Base-by-base conservation (phyloP, 2,797 vertebrate genomes). In the Lutjanus argentimaculatus region DNA sequence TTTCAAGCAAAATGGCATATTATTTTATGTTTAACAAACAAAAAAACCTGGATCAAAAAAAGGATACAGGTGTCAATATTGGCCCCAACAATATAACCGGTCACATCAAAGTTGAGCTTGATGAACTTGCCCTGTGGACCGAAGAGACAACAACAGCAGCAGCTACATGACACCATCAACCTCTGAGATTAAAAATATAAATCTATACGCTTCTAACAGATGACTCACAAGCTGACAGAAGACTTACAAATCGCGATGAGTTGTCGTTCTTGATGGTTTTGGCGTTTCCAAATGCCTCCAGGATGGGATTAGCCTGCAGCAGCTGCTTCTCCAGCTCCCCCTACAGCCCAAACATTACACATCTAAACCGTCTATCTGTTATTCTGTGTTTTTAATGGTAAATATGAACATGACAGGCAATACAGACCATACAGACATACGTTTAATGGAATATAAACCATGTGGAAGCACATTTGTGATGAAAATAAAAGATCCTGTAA, bases 261-360 rank as follows among this genome's bases (percentile, higher is more conserved):
- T 99, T 99, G 94, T 99, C 98, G 0, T 99, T 99, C 95, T 99
- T 99, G 93, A 99, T 98, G 5, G 98, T 99, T 88, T 99, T 99
- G 80, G 98, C 98, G 0, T 99, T 99, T 78, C 98, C 98, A 36
- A 99, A 99, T 12, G 98, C 98, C 94, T 99, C 98, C 88, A 99
- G 96, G 86, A 99, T 99, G 25, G 98, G 98, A 74, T 99, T 99
- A 16, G 98, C 98, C 95, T 99, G 97, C 42, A 99, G 96, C 77
- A 99, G 97, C 91, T 99, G 98, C 90, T 99, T 99, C 93, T 99
- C 98, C 82, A 99, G 94, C 95, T 99, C 98, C 59, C 97, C 98
- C 98, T 99, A 66, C 64, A 86, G 90, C 0, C 40, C 6, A 0
- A 17, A 14, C 1, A 3, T 21, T 2, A 57, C 19, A 68, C 42